A percentile compares a stretch with the other conserved stretches of the same genome.
These are phyloP conservation scores for Mimas tiliae DNA, from an alignment of 2,888 invertebrate species.

Conservation along the genomic window DNA sequence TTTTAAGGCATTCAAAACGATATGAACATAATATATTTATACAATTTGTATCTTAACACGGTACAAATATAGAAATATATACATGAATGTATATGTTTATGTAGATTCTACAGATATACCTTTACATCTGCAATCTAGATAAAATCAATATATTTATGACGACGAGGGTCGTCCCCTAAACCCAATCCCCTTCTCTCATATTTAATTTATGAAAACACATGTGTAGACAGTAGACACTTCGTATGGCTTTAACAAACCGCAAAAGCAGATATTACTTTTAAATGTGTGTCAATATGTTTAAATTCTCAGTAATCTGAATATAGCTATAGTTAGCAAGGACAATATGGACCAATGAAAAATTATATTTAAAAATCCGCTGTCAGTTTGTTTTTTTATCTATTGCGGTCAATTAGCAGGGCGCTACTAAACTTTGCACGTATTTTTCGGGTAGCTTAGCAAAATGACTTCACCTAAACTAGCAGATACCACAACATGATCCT, in stretches of 20 bases:
- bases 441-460: not conserved
- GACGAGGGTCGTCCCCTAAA: slow-evolving; percentile 17
- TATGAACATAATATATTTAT: too few species aligned
- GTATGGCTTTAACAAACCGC: slow-evolving; percentile 17
- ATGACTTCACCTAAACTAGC: not conserved
- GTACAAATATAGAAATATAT: too few species aligned
- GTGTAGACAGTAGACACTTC: not conserved
- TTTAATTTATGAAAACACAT: not conserved
- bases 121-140: not conserved
- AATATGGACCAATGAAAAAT: not conserved
- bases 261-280: slow-evolving; percentile 22
- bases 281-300: slow-evolving; percentile 11
- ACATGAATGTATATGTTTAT: not conserved
- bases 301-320: slow-evolving; percentile 10
- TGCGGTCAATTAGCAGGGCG: not conserved
- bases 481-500: not conserved
- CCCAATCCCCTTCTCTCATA: slow-evolving; percentile 11
- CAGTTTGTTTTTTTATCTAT: not conserved
- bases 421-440: not conserved
- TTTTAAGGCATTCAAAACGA: not conserved
- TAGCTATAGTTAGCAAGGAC: not conserved
- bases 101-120: not conserved
- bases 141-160: slow-evolving; percentile 2
- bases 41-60: too few species aligned
- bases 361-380: not conserved